Conservation (phyloP, 2,113 vertebrate genomes). For the Phyllostomus hastatus region DNA sequence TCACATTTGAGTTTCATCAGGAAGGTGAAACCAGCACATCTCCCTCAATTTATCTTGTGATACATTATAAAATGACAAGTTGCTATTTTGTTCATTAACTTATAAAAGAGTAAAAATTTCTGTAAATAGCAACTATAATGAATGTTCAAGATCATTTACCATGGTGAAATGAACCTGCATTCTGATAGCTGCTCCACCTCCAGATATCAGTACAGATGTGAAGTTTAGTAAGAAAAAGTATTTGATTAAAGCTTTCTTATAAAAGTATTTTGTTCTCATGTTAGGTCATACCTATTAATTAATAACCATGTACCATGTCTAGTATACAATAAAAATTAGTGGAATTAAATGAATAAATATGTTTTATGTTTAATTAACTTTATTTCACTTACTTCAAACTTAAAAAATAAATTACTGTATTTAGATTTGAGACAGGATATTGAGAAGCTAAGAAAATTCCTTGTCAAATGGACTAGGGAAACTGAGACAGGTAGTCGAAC, state of each 20-base stretch:
- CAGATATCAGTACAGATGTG: not conserved
- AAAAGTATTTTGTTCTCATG: not conserved
- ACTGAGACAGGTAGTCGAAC: no score
- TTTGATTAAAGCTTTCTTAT: not conserved
- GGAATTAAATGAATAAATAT: not conserved
- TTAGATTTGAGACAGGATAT: not conserved
- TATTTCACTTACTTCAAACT: not conserved
- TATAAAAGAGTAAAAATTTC: not conserved
- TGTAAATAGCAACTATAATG: slow-evolving; percentile 47
- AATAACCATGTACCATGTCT: not conserved
- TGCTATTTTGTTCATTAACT: slow-evolving; percentile 59
- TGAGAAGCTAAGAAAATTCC: no score
- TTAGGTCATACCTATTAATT: not conserved
- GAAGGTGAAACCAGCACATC: slow-evolving; percentile 27
- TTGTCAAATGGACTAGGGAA: no score
- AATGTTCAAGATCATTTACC: slow-evolving; percentile 25
- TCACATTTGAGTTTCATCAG: not conserved
- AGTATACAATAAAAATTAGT: not conserved
- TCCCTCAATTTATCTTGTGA: slow-evolving; percentile 44
- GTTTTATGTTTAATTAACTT: not conserved
- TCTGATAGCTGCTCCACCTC: not conserved
- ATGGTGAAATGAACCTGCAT: not conserved
- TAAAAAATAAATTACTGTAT: not conserved
- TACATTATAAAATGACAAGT: slow-evolving; percentile 41
- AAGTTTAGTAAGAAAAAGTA: not conserved